These are phyloP conservation scores for Drosophila atroscutellata DNA, from an alignment of 2,888 invertebrate species.

Conservation along the genomic window DNA sequence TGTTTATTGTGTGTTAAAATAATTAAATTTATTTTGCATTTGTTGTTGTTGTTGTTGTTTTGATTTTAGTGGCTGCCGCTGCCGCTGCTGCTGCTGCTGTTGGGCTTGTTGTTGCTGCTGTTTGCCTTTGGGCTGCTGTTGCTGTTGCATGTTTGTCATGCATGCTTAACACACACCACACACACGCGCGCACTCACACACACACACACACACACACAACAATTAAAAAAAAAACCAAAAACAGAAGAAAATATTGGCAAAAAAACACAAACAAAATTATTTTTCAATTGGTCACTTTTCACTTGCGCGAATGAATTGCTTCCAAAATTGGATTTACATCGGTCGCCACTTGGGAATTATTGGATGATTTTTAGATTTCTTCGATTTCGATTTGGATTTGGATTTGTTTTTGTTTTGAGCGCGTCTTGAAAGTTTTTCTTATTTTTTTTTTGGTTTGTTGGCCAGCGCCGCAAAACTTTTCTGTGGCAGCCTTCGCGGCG, in stretches of 20 bases:
- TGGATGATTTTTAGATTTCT: background rate
- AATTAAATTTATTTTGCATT: constrained; percentile 5
- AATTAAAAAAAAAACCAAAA: constrained; percentile 22
- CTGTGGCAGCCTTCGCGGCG: constrained; percentile 41
- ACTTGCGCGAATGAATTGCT: background rate
- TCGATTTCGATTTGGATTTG: background rate
- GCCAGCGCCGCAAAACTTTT: constrained; percentile 18
- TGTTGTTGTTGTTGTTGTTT: constrained; percentile 20
- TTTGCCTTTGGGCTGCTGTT: constrained; percentile 25
- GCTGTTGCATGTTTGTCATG: constrained; percentile 36
- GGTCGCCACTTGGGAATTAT: background rate
- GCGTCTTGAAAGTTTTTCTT: constrained; percentile 24
- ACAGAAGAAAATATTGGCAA: constrained; percentile 11
- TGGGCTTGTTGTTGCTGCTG: constrained; percentile 23
- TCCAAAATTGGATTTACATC: background rate
- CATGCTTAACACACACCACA: constrained; percentile 43
- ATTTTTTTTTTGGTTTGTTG: constrained; percentile 9
- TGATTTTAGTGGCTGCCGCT: constrained; percentile 13
- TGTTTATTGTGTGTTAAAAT: constrained; percentile 17
- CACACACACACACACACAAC: constrained; percentile 12
- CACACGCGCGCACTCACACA: constrained; percentile 4
- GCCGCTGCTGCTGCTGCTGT: background rate
- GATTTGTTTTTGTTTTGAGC: constrained; percentile 5
- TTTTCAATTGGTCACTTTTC: constrained; percentile 1
- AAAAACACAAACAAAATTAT: constrained; percentile 5